phyloP scores from a whole-genome alignment of 1,140 invertebrate genomes.

The Drosophila albomicans region DNA sequence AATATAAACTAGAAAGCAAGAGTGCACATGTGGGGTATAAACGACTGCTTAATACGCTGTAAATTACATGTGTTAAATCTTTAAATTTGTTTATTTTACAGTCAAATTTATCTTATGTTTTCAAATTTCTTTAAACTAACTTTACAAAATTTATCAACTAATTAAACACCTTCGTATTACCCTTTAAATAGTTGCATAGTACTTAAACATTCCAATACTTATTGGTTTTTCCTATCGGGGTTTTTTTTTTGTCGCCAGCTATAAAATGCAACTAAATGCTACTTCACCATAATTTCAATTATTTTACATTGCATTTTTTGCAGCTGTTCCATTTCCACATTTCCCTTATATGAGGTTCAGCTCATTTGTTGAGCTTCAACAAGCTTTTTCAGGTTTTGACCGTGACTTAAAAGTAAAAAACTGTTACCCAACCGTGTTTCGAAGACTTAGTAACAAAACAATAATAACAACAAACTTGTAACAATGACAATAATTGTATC shows the following conservation, averaged over 20 bases:
- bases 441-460: constrained; percentile 1
- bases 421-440: constrained; percentile 1
- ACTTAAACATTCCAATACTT: not conserved
- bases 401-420: constrained; percentile 31
- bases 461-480: constrained; percentile 1
- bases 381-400: constrained; percentile 4
- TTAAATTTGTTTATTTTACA: too few relatives aligned
- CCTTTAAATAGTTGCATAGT: not conserved
- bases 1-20: constrained; percentile 15
- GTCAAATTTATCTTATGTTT: not conserved
- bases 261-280: not conserved
- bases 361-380: constrained; percentile 9
- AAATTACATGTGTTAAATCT: not conserved
- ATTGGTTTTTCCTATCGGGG: constrained; percentile 6
- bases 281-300: constrained; percentile 13
- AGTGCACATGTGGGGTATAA: not conserved
- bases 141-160: too few relatives aligned
- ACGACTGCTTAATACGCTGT: constrained; percentile 2
- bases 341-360: constrained; percentile 1
- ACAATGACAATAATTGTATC: not conserved
- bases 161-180: too few relatives aligned
- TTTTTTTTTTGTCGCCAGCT: constrained; percentile 21
- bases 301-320: constrained; percentile 6
- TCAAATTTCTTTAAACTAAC: too few relatives aligned
- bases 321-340: constrained; percentile 32